A percentile compares a stretch with the other conserved stretches of the same genome.
phyloP scores from a whole-genome alignment of 2,113 vertebrate genomes.

The Oxyruncus cristatus region DNA sequence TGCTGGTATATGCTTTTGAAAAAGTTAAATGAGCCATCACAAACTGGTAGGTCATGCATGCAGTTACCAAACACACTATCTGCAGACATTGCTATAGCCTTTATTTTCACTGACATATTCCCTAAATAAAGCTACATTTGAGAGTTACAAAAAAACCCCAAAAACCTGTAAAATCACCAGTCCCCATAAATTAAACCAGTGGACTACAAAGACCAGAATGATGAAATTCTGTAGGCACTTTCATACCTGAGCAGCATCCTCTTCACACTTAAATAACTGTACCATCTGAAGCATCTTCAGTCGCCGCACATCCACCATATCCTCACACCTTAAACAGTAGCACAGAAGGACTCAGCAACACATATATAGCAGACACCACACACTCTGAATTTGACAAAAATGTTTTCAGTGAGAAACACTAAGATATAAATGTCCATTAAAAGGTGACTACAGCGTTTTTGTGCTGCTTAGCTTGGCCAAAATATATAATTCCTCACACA shows the following conservation, averaged over 20 bases:
- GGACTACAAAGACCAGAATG: not conserved
- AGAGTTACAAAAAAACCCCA: not conserved
- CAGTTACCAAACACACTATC: not conserved
- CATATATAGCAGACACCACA: not conserved
- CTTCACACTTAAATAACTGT: conserved; percentile 98
- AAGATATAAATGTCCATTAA: not conserved
- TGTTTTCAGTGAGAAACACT: not conserved
- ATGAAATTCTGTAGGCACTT: not conserved
- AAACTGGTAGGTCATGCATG: not conserved
- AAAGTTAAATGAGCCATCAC: not conserved
- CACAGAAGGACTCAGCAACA: not conserved
- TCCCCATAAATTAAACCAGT: not conserved
- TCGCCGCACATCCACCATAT: conserved; percentile 91
- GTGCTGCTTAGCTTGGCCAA: not conserved
- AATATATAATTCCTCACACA: not conserved
- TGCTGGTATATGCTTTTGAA: not conserved
- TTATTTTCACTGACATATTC: not conserved
- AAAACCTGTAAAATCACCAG: not conserved
- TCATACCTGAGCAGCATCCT: conserved; percentile 89
- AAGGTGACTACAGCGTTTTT: not conserved
- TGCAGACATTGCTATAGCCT: not conserved
- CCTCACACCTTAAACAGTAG: conserved; percentile 80
- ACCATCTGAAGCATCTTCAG: conserved; percentile 99
- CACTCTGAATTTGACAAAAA: not conserved
- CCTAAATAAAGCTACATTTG: not conserved